Evolutionary conservation across 2,113 vertebrate species (phyloP).

Genomic region (Leucopsar rothschildi): DNA sequence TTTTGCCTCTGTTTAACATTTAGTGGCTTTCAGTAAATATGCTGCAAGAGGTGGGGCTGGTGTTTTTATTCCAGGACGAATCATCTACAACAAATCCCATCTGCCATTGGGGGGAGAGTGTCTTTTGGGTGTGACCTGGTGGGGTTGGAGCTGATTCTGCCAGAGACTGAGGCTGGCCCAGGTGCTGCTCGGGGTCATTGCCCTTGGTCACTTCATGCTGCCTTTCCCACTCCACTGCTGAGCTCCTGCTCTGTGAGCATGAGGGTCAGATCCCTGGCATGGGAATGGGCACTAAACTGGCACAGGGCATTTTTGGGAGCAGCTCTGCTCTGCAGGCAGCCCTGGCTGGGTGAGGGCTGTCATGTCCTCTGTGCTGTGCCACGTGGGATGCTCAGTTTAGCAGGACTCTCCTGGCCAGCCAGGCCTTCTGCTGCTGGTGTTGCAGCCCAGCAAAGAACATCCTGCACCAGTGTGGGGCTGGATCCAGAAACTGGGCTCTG

Average conservation of each 20-base stretch:
- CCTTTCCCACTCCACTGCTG: background rate
- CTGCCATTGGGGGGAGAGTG: fast-evolving
- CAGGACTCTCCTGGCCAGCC: fast-evolving
- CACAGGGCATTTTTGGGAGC: background rate
- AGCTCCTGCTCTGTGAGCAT: fast-evolving
- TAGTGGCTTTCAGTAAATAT: constrained; percentile 7
- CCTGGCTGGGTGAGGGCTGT: background rate
- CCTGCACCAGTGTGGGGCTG: fast-evolving
- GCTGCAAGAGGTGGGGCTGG: background rate
- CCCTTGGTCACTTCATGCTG: background rate
- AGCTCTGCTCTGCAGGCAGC: background rate
- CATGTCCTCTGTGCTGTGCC: fast-evolving
- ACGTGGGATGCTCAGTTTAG: fast-evolving
- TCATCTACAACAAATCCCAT: background rate
- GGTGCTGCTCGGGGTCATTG: background rate
- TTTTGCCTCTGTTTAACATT: background rate
- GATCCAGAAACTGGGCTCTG: background rate
- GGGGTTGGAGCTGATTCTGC: background rate
- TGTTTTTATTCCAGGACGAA: constrained; percentile 5
- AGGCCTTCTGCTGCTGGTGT: background rate
- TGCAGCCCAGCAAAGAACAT: background rate
- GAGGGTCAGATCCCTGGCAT: fast-evolving
- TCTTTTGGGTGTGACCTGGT: background rate
- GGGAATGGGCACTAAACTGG: background rate
- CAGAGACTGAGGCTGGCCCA: background rate